These are phyloP conservation scores for Dolichoris vasculosae DNA, from an alignment of 1,140 invertebrate genomes.

Conservation along the genomic window DNA sequence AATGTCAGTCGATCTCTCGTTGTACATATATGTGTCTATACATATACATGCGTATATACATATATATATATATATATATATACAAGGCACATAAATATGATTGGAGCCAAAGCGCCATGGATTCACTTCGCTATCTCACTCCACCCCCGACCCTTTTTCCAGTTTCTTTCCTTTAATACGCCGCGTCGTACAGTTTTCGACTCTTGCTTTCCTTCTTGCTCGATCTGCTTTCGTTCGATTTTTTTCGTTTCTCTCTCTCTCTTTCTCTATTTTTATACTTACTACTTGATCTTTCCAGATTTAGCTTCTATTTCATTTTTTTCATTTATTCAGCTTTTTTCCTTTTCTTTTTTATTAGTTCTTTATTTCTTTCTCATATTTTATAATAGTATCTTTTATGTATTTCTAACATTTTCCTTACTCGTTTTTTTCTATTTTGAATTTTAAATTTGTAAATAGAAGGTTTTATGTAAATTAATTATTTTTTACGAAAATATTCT, in stretches of 20 bases:
- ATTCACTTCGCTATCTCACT: neutral
- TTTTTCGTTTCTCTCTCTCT: neutral
- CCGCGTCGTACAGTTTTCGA: neutral
- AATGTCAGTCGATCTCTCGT: neutral
- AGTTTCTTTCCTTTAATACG: slow-evolving; percentile 19
- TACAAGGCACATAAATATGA: slow-evolving; percentile 70
- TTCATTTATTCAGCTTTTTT: slow-evolving; percentile 1
- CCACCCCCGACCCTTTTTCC: neutral
- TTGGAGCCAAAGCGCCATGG: slow-evolving; percentile 64
- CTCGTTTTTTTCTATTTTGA: no score
- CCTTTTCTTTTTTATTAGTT: neutral
- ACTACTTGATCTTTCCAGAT: neutral
- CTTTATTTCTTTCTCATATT: neutral
- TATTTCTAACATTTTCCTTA: neutral
- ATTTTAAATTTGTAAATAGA: no score
- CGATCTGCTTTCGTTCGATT: slow-evolving; percentile 22
- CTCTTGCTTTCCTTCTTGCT: neutral
- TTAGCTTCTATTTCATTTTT: slow-evolving; percentile 16
- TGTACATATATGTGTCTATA: slow-evolving; percentile 25
- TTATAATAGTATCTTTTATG: neutral
- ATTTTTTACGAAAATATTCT: no score
- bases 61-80: slow-evolving; percentile 42
- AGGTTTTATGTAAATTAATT: no score
- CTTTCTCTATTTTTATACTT: slow-evolving; percentile 12
- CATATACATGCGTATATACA: slow-evolving; percentile 45